Evolutionary conservation across 2,113 vertebrate genomes (phyloP).

Genomic region (Oriolus oriolus): DNA sequence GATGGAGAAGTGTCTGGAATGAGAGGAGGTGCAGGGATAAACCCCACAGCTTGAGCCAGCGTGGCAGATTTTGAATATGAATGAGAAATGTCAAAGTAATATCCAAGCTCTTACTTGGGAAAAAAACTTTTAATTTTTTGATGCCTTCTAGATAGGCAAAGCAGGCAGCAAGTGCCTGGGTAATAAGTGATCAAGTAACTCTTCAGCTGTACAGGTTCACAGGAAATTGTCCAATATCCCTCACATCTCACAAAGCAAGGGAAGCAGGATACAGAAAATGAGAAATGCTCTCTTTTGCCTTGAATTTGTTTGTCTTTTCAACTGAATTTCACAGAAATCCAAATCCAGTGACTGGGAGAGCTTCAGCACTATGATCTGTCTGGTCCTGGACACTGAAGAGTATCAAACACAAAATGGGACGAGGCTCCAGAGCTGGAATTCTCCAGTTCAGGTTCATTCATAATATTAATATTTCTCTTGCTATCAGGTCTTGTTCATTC

Average conservation of each 20-base stretch:
- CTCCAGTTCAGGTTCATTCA: not conserved
- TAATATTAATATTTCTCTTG: not conserved
- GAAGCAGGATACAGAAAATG: not conserved
- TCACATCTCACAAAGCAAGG: not conserved
- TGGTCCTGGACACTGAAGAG: not conserved
- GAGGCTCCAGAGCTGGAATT: not conserved
- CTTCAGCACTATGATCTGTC: not conserved
- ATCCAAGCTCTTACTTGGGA: not conserved
- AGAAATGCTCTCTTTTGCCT: not conserved
- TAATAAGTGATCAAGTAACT: not conserved
- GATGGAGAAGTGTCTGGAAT: not conserved
- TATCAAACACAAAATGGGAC: not conserved
- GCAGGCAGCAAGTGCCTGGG: not conserved
- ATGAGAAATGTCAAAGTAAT: not conserved
- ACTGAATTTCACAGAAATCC: not conserved
- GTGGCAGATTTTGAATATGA: not conserved
- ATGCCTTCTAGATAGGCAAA: not conserved
- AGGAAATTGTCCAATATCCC: not conserved
- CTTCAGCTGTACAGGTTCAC: not conserved
- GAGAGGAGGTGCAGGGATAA: not conserved
- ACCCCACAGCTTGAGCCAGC: not conserved
- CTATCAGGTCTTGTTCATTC: not conserved
- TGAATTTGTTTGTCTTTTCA: not conserved
- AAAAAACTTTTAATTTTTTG: not conserved
- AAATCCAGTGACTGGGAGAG: not conserved